Evolutionary conservation across 2,797 vertebrate genomes (phyloP).

Genomic region (Enteromius thamalakanensis): DNA sequence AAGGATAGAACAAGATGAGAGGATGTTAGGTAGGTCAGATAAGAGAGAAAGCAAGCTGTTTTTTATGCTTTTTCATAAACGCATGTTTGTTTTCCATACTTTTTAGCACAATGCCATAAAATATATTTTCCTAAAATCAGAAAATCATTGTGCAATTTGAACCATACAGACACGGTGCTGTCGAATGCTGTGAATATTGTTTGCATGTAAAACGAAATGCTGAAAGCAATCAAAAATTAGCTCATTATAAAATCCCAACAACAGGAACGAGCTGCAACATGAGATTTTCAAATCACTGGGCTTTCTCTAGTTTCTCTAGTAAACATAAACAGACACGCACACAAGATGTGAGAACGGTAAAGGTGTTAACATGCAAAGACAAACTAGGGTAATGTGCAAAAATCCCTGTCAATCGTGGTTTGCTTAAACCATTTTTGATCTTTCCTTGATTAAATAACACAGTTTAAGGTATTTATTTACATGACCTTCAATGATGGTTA

Average conservation of each 20-base stretch:
- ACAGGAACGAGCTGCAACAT: not conserved
- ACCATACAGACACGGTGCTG: not conserved
- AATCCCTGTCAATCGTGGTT: not conserved
- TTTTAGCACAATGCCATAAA: not conserved
- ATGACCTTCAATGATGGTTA: conserved; percentile 15
- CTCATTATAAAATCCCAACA: not conserved
- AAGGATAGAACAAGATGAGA: not conserved
- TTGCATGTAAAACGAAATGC: not conserved
- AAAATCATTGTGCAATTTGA: not conserved
- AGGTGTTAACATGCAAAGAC: not conserved
- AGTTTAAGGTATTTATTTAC: conserved; percentile 1
- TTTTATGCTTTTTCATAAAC: not conserved
- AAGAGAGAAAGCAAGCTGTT: not conserved
- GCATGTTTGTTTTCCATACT: not conserved
- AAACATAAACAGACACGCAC: not conserved
- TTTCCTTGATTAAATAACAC: not conserved
- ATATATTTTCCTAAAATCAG: not conserved
- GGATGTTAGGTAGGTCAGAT: not conserved
- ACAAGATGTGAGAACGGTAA: conserved; percentile 2
- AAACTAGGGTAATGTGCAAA: not conserved
- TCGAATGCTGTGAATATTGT: not conserved
- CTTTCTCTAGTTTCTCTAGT: not conserved
- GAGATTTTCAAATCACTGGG: not conserved
- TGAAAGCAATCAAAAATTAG: not conserved
- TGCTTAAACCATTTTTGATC: not conserved